Percentiles rank a stretch among this genome's conserved stretches.
Conservation (phyloP, 2,113 vertebrate genomes). For the Gymnarchus niloticus region DNA sequence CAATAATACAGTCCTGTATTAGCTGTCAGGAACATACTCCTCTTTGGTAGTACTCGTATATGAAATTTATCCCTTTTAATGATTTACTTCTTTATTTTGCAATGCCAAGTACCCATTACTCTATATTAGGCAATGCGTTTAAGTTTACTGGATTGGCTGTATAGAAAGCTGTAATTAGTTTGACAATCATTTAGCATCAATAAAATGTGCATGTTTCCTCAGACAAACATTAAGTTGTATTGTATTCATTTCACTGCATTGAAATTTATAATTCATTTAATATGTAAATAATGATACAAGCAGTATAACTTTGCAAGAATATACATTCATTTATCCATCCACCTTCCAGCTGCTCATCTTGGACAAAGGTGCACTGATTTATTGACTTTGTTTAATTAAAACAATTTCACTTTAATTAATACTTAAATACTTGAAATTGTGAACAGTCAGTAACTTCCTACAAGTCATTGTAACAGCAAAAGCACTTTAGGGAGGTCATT, state of each 20-base stretch:
- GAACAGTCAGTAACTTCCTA: not conserved
- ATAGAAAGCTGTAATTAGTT: not conserved
- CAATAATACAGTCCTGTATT: not conserved
- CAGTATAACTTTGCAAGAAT: too few species aligned
- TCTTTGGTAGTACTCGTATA: not conserved
- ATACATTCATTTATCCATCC: too few species aligned
- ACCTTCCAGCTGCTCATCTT: too few species aligned
- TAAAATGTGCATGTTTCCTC: not conserved
- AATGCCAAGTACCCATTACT: not conserved
- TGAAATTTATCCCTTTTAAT: not conserved
- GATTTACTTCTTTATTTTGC: not conserved
- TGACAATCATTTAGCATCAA: not conserved
- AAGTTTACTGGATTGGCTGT: too few species aligned
- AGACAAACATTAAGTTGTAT: not conserved
- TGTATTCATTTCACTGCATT: not conserved
- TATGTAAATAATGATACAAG: too few species aligned
- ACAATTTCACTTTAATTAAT: too few species aligned
- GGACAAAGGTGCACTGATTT: too few species aligned
- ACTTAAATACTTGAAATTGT: not conserved
- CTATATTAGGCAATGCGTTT: too few species aligned
- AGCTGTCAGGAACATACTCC: not conserved
- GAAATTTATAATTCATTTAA: not conserved
- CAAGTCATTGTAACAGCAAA: not conserved
- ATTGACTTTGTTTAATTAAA: too few species aligned
- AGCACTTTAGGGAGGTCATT: not conserved